phyloP scores from a whole-genome alignment of 30 jellyfish, hydroid and myxozoan species.

The Cassiopea andromeda region DNA sequence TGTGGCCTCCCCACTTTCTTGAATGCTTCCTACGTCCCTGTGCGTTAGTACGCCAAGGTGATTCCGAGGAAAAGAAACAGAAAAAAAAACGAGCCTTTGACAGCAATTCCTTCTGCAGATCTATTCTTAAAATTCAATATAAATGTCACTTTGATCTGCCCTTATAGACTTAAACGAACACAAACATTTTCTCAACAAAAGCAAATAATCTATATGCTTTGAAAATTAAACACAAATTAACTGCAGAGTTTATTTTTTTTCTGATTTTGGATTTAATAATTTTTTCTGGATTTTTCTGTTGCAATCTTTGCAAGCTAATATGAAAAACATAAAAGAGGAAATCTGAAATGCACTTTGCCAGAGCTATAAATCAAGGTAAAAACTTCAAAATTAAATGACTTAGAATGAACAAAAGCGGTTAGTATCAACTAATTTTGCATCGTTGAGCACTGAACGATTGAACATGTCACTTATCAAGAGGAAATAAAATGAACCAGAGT shows the following conservation, averaged over 20 bases:
- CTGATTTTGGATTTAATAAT: background rate
- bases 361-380: background rate
- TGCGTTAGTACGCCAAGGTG: no score
- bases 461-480: slow-evolving; percentile 8
- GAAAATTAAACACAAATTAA: slow-evolving; percentile 49
- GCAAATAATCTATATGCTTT: slow-evolving; percentile 28
- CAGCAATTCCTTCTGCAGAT: slow-evolving; percentile 78
- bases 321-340: background rate
- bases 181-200: slow-evolving; percentile 27
- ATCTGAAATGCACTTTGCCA: background rate
- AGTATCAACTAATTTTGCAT: background rate
- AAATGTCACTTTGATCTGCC: slow-evolving; percentile 62
- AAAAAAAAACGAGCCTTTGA: slow-evolving; percentile 3
- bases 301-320: background rate
- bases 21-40: no score
- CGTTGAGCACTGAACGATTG: slow-evolving; percentile 6
- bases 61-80: background rate
- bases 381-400: slow-evolving; percentile 4
- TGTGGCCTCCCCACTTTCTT: no score
- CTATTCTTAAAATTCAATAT: slow-evolving; percentile 36
- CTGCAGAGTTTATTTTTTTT: background rate
- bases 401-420: slow-evolving; percentile 1
- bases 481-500: background rate
- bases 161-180: slow-evolving; percentile 33
- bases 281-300: background rate